A percentile compares a stretch with the other conserved stretches of the same genome.
phyloP scores from a whole-genome alignment of 2,888 invertebrate species.

The Malthinus flaveolus region DNA sequence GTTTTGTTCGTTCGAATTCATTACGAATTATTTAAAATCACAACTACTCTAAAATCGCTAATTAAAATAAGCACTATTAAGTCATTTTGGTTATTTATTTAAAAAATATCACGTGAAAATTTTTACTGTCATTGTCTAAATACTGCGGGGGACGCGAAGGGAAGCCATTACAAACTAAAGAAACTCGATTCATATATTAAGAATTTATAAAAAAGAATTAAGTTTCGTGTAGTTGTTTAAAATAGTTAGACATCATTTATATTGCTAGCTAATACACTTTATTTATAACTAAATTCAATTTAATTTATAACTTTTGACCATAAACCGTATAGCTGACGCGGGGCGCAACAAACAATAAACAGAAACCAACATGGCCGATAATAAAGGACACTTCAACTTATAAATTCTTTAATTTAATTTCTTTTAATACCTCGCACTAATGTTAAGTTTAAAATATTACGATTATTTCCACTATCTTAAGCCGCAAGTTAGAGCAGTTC shows the following conservation, averaged over 20 bases:
- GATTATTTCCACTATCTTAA: too few relatives aligned
- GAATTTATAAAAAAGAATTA: conserved; percentile 8
- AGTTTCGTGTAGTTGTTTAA: conserved; percentile 22
- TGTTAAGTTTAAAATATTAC: too few relatives aligned
- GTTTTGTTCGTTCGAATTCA: conserved; percentile 64
- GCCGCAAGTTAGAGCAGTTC: too few relatives aligned
- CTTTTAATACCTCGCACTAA: too few relatives aligned
- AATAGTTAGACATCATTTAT: conserved; percentile 8
- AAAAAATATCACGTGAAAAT: conserved; percentile 53
- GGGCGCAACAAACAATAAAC: conserved; percentile 57
- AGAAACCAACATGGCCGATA: conserved; percentile 53
- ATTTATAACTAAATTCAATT: conserved; percentile 12
- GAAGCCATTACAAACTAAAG: conserved; percentile 63
- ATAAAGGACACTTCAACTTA: conserved; percentile 8
- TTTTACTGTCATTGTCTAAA: conserved; percentile 66
- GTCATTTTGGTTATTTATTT: conserved; percentile 37
- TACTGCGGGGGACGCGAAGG: conserved; percentile 70
- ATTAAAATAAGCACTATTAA: conserved; percentile 37
- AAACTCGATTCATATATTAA: conserved; percentile 14
- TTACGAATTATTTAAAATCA: conserved; percentile 41
- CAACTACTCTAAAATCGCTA: conserved; percentile 38
- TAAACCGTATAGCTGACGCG: conserved; percentile 47
- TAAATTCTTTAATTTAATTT: too few relatives aligned
- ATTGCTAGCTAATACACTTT: conserved; percentile 6
- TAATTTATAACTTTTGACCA: conserved; percentile 33